Evolutionary conservation across 2,888 invertebrate species (phyloP).

Genomic region (Eristalis pertinax): DNA sequence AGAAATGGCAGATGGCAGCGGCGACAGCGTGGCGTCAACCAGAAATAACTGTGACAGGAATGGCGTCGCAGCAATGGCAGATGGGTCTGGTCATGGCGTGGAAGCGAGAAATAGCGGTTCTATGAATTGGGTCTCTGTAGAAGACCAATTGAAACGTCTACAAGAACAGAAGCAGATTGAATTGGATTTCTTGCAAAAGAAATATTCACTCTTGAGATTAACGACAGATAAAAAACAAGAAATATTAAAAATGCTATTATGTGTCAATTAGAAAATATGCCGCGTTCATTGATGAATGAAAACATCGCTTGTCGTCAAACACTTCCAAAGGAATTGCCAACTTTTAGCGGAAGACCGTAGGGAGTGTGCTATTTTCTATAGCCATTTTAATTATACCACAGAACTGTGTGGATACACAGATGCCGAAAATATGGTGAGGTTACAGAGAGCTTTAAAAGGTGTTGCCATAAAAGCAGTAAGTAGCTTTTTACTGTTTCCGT

Average conservation of each 20-base stretch:
- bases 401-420: slow-evolving; percentile 1
- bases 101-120: not conserved
- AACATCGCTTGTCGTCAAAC: no score
- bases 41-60: no score
- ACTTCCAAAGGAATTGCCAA: no score
- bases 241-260: no score
- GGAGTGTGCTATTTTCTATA: not conserved
- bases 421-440: not conserved
- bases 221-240: not conserved
- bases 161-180: not conserved
- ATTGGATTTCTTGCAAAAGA: slow-evolving; percentile 1
- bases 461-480: no score
- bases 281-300: no score
- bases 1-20: not conserved
- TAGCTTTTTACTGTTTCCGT: not conserved
- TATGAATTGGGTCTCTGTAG: not conserved
- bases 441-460: not conserved
- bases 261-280: no score
- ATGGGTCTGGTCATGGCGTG: no score
- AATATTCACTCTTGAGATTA: not conserved
- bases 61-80: no score
- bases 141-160: not conserved
- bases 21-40: no score
- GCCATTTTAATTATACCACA: not conserved
- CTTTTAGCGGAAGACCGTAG: not conserved